phyloP scores from a whole-genome alignment of 2,113 vertebrate species.

The Anguilla japonica region DNA sequence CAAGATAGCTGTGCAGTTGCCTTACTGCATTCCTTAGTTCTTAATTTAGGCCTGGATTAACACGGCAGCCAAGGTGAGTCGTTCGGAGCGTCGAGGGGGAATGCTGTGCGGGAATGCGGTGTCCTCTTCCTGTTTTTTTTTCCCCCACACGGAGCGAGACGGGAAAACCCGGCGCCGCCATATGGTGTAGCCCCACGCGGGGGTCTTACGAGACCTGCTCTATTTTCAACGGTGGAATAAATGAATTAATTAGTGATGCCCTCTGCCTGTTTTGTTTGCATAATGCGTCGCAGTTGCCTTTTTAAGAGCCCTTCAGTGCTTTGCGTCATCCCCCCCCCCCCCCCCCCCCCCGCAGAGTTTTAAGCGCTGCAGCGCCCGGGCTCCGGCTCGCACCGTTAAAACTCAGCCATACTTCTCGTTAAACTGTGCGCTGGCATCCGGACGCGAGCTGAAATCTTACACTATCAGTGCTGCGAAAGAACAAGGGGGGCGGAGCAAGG shows the following conservation, averaged over 20 bases:
- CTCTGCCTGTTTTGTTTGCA: background rate
- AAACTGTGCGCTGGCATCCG: background rate
- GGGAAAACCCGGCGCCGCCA: background rate
- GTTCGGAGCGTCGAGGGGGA: too few relatives aligned
- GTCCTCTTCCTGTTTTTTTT: background rate
- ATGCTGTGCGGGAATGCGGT: background rate
- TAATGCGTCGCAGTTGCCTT: background rate
- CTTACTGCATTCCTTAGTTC: too few relatives aligned
- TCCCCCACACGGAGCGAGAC: background rate
- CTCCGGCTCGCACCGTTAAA: background rate
- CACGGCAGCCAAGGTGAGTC: background rate
- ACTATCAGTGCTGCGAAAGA: background rate
- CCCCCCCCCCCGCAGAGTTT: background rate
- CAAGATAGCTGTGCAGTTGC: too few relatives aligned
- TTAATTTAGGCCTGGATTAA: too few relatives aligned
- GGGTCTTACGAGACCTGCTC: background rate
- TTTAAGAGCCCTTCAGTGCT: slow-evolving; percentile 16
- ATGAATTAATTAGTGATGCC: slow-evolving; percentile 21
- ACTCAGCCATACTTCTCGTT: background rate
- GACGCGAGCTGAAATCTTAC: background rate
- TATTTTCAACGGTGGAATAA: slow-evolving; percentile 4
- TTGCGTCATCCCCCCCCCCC: background rate
- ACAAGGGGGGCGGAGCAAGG: too few relatives aligned
- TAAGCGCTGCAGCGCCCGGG: too few relatives aligned
- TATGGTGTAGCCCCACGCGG: background rate